A percentile compares a stretch with the other conserved stretches of the same genome.
Conservation (phyloP, 2,797 vertebrate species). For the Dermochelys coriacea region DNA sequence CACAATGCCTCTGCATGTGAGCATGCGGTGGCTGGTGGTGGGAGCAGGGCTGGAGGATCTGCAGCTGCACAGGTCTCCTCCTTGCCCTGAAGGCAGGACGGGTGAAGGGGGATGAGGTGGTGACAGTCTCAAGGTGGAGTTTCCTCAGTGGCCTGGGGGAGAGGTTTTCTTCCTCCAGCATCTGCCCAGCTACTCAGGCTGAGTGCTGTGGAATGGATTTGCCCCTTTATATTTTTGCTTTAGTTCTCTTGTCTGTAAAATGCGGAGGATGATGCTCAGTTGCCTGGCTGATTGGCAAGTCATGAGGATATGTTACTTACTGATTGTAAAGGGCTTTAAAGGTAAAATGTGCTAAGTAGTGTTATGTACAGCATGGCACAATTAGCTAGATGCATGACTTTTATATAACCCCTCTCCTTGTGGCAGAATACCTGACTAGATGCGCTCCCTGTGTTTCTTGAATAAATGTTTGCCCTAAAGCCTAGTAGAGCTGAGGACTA, state of each 20-base stretch:
- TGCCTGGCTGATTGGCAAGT: not conserved
- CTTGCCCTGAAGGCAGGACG: not conserved
- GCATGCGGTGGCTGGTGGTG: not conserved
- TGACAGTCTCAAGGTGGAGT: not conserved
- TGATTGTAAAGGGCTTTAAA: not conserved
- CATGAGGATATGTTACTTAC: not conserved
- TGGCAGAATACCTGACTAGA: not conserved
- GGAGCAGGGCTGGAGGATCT: not conserved
- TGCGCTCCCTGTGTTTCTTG: not conserved
- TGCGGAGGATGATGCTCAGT: not conserved
- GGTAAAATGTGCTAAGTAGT: not conserved
- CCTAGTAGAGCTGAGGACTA: not conserved
- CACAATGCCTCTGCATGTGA: fast-evolving
- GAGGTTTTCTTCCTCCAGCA: not conserved
- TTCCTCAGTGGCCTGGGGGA: not conserved
- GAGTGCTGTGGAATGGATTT: not conserved
- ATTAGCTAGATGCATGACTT: not conserved
- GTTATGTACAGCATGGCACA: not conserved
- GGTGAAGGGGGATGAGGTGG: not conserved
- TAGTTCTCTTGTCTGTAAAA: not conserved
- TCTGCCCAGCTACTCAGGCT: not conserved
- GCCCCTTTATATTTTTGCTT: not conserved
- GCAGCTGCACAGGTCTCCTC: fast-evolving
- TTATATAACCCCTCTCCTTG: not conserved
- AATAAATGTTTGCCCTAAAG: not conserved